phyloP scores from a whole-genome alignment of 2,888 invertebrate genomes.

The Vesta saturnalis region DNA sequence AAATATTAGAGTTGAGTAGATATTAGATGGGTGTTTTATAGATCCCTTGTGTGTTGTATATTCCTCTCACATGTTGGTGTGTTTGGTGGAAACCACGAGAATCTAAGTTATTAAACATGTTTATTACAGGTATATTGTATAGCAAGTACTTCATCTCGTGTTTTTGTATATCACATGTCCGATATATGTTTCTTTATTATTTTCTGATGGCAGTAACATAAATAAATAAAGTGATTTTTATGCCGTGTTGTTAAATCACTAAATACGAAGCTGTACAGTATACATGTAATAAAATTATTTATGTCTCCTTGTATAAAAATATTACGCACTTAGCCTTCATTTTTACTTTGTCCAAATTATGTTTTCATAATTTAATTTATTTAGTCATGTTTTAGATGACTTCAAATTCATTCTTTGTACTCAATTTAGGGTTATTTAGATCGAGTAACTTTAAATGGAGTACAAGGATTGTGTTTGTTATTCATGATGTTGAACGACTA shows the following conservation, averaged over 20 bases:
- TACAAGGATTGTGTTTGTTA: background rate
- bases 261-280: background rate
- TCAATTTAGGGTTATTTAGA: background rate
- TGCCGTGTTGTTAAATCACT: background rate
- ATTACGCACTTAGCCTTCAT: too few relatives aligned
- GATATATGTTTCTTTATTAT: background rate
- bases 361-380: too few relatives aligned
- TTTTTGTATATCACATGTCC: constrained; percentile 6
- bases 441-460: background rate
- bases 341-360: too few relatives aligned
- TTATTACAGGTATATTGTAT: constrained; percentile 30
- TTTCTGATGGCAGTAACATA: background rate
- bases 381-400: background rate
- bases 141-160: constrained; percentile 11
- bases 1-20: constrained; percentile 42
- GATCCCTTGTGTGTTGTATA: constrained; percentile 36
- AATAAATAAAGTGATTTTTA: constrained; percentile 12
- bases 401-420: background rate
- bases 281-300: background rate
- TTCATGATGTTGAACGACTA: background rate
- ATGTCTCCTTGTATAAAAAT: background rate
- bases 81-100: constrained; percentile 20
- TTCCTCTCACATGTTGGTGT: constrained; percentile 30
- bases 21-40: constrained; percentile 40
- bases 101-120: constrained; percentile 32